phyloP scores from a whole-genome alignment of 1,140 invertebrate genomes.

The Ctenoplectra terminalis region DNA sequence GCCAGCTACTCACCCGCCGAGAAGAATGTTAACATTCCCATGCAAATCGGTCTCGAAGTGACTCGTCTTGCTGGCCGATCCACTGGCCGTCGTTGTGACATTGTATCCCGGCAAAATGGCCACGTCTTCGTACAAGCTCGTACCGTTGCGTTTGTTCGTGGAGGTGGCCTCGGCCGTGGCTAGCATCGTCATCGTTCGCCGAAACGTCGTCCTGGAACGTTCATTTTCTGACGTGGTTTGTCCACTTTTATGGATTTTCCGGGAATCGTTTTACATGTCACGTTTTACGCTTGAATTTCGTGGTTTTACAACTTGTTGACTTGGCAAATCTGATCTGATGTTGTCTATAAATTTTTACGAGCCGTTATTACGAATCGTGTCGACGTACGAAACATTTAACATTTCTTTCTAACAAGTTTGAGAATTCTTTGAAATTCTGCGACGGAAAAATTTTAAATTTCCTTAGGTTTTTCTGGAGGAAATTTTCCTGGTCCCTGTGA shows the following conservation, averaged over 20 bases:
- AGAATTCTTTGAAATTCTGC: no score
- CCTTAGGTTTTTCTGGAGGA: no score
- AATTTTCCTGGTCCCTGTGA: no score
- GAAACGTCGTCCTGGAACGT: slow-evolving; percentile 8
- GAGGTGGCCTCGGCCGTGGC: slow-evolving; percentile 10
- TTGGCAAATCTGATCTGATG: no score
- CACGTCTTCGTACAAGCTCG: slow-evolving; percentile 52
- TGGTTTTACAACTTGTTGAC: no score
- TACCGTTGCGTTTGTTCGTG: slow-evolving; percentile 49
- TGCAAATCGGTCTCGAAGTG: slow-evolving; percentile 80
- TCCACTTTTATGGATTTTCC: background rate
- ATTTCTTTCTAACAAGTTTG: no score
- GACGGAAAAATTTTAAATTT: no score
- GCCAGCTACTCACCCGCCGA: slow-evolving; percentile 84
- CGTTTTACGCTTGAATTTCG: no score
- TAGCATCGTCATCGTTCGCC: slow-evolving; percentile 35
- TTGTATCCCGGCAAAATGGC: slow-evolving; percentile 58
- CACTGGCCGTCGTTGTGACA: slow-evolving; percentile 71
- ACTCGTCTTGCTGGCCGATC: slow-evolving; percentile 70
- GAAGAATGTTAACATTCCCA: slow-evolving; percentile 85
- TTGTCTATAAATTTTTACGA: background rate
- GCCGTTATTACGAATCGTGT: no score
- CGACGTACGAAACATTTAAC: no score
- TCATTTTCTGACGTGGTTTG: background rate
- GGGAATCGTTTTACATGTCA: no score